Conservation (phyloP, 2,113 vertebrate species). For the Bombycilla garrulus region DNA sequence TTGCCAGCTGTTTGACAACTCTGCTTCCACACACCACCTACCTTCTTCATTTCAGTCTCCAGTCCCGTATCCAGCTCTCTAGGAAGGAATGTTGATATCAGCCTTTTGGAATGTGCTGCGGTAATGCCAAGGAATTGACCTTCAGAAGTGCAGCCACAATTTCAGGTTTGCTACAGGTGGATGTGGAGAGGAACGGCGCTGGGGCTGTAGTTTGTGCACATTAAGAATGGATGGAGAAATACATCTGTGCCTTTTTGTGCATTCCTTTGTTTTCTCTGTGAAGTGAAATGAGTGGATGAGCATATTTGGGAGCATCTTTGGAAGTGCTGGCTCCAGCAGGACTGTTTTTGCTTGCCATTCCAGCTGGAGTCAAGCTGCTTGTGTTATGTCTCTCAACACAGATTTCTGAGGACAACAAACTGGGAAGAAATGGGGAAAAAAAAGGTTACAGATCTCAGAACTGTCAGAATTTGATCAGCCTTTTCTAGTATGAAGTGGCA, state of each 20-base stretch:
- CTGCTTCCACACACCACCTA: not conserved
- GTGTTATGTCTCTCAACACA: slow-evolving; percentile 53
- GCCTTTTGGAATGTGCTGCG: slow-evolving; percentile 35
- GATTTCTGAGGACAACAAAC: slow-evolving; percentile 53
- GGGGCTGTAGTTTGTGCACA: not conserved
- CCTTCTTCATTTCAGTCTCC: not conserved
- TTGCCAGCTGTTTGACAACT: slow-evolving; percentile 24
- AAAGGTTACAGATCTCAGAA: slow-evolving; percentile 46
- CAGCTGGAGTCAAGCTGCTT: slow-evolving; percentile 53
- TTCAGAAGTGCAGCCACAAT: not conserved
- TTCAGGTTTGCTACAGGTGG: not conserved
- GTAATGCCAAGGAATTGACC: not conserved
- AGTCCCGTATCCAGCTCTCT: not conserved
- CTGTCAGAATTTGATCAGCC: slow-evolving; percentile 62
- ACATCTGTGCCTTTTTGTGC: not conserved
- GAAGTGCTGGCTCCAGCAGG: not conserved
- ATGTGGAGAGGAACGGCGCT: not conserved
- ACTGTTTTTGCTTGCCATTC: not conserved
- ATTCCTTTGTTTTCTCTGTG: not conserved
- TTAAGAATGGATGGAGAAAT: not conserved
- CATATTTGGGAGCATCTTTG: not conserved
- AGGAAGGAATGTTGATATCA: slow-evolving; percentile 49
- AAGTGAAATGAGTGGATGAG: not conserved
- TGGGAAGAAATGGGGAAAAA: slow-evolving; percentile 41
- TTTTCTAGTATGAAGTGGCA: slow-evolving; percentile 39